A percentile compares a stretch with the other conserved stretches of the same genome.
Evolutionary conservation across 2,797 vertebrate genomes (phyloP).

Genomic region (Halcyon badia): DNA sequence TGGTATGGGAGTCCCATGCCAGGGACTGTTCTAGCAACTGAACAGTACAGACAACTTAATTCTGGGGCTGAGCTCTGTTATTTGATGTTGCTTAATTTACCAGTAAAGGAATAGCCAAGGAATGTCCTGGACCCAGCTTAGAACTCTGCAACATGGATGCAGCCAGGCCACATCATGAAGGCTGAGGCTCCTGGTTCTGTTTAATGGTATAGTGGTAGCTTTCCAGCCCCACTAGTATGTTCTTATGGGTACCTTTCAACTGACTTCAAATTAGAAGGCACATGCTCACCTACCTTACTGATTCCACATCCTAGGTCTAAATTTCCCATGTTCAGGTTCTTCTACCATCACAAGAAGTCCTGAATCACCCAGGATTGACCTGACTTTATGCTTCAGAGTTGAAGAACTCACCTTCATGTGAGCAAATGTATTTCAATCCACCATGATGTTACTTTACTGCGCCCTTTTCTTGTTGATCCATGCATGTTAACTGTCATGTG

Average conservation of each 20-base stretch:
- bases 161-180: rapidly evolving
- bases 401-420: neutral
- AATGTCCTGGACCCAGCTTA: neutral
- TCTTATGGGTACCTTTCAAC: neutral
- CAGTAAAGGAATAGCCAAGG: neutral
- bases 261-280: neutral
- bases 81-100: neutral
- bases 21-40: neutral
- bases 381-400: neutral
- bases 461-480: neutral
- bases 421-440: neutral
- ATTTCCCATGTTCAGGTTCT: neutral
- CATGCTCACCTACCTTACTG: neutral
- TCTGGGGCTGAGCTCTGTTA: neutral
- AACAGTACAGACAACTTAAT: neutral
- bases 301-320: neutral
- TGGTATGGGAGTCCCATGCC: neutral
- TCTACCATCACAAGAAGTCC: neutral
- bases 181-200: neutral
- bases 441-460: neutral
- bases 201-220: neutral
- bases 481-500: rapidly evolving
- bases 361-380: neutral
- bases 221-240: neutral
- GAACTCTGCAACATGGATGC: neutral